phyloP scores from a whole-genome alignment of 2,113 vertebrate species.

The Colinus virginianus region DNA sequence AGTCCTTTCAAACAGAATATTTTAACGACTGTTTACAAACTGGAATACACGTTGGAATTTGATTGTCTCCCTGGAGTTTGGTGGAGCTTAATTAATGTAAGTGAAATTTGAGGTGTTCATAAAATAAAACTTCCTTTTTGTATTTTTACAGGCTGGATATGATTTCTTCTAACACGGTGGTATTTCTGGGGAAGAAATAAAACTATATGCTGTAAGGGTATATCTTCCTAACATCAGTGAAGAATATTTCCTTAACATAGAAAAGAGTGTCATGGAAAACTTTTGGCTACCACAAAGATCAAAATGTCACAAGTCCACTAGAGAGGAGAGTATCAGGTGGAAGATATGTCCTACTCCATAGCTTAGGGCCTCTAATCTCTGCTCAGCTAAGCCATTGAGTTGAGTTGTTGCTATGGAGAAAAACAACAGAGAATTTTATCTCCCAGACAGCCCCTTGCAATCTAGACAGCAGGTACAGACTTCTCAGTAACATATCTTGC shows the following conservation, averaged over 20 bases:
- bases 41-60: background rate
- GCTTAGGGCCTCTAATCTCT: background rate
- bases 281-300: background rate
- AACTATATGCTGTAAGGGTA: background rate
- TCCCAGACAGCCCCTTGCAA: background rate
- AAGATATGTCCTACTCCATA: background rate
- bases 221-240: background rate
- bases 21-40: slow-evolving; percentile 1
- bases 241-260: background rate
- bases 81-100: background rate
- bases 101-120: background rate
- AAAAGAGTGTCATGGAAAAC: background rate
- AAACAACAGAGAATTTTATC: background rate
- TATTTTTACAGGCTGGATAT: background rate
- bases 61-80: background rate
- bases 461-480: background rate
- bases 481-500: background rate
- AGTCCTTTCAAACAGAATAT: background rate
- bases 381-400: background rate
- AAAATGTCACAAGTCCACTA: background rate
- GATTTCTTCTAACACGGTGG: background rate
- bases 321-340: background rate
- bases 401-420: background rate
- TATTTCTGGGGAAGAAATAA: background rate
- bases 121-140: background rate